A percentile compares a stretch with the other conserved stretches of the same genome.
These are phyloP conservation scores for Papilio machaon DNA, from an alignment of 1,140 invertebrate genomes.

Conservation along the genomic window DNA sequence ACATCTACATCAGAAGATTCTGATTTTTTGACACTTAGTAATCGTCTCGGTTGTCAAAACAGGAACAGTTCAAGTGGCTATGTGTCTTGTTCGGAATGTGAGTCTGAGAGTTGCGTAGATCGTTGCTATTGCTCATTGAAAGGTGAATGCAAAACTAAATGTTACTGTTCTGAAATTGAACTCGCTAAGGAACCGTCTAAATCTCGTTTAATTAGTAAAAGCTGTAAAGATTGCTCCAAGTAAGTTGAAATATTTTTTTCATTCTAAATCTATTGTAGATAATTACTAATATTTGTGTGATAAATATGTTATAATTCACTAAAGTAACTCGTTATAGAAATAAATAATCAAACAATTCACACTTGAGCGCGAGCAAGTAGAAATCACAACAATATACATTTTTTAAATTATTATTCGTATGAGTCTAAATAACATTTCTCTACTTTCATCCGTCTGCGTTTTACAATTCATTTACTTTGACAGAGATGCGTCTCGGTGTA, in stretches of 20 bases:
- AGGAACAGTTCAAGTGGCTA: slow-evolving; percentile 88
- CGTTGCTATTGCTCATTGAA: slow-evolving; percentile 87
- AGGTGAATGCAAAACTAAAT: slow-evolving; percentile 66
- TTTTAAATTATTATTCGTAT: slow-evolving; percentile 12
- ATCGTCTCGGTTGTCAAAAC: slow-evolving; percentile 83
- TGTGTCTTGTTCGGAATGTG: slow-evolving; percentile 93
- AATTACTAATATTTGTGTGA: background rate
- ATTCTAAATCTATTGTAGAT: background rate
- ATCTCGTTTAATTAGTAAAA: slow-evolving; percentile 61
- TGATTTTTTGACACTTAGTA: slow-evolving; percentile 83
- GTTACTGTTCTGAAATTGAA: slow-evolving; percentile 66
- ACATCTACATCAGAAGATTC: slow-evolving; percentile 86
- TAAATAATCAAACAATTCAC: slow-evolving; percentile 39
- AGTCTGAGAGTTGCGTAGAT: slow-evolving; percentile 90
- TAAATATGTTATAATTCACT: background rate
- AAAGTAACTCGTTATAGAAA: slow-evolving; percentile 30
- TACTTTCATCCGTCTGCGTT: slow-evolving; percentile 60
- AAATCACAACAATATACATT: slow-evolving; percentile 28
- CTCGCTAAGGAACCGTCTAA: slow-evolving; percentile 61
- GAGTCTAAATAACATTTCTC: slow-evolving; percentile 53
- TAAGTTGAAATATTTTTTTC: slow-evolving; percentile 53
- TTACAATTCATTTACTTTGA: slow-evolving; percentile 68
- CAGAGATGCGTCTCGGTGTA: slow-evolving; percentile 57
- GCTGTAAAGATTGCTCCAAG: slow-evolving; percentile 75
- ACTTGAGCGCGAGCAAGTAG: slow-evolving; percentile 12